Conservation (phyloP, 2,113 vertebrate genomes). For the Caranx ignobilis region DNA sequence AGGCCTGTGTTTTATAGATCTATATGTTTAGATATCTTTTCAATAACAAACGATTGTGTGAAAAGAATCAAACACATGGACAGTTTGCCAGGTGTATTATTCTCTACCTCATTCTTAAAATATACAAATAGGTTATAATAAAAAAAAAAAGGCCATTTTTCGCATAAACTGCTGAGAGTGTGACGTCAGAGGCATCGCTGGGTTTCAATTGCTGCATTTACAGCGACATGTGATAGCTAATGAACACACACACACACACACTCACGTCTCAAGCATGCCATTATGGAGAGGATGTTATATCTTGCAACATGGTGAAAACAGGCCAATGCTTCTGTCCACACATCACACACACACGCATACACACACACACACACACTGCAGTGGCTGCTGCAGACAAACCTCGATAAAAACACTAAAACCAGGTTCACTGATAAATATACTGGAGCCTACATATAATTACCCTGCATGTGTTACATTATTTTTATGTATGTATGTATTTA, state of each 20-base stretch:
- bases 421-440: background rate
- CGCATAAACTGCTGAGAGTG: conserved; percentile 26
- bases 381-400: background rate
- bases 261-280: conserved; percentile 15
- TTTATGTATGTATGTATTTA: background rate
- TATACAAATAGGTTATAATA: background rate
- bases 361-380: conserved; percentile 14
- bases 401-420: background rate
- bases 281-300: conserved; percentile 13
- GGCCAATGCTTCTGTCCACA: conserved; percentile 29
- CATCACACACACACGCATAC: conserved; percentile 14
- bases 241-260: conserved; percentile 58
- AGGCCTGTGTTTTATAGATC: background rate
- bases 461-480: background rate
- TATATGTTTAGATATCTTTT: background rate
- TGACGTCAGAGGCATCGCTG: conserved; percentile 67
- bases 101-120: background rate
- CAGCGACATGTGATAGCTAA: conserved; percentile 68
- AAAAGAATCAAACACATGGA: background rate
- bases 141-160: background rate
- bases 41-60: background rate
- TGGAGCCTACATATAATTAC: background rate
- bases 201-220: conserved; percentile 58
- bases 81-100: background rate
- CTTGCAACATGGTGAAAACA: conserved; percentile 27